A percentile compares a stretch with the other conserved stretches of the same genome.
phyloP scores from a whole-genome alignment of 2,888 invertebrate species.

The Hoplodrina blanda region DNA sequence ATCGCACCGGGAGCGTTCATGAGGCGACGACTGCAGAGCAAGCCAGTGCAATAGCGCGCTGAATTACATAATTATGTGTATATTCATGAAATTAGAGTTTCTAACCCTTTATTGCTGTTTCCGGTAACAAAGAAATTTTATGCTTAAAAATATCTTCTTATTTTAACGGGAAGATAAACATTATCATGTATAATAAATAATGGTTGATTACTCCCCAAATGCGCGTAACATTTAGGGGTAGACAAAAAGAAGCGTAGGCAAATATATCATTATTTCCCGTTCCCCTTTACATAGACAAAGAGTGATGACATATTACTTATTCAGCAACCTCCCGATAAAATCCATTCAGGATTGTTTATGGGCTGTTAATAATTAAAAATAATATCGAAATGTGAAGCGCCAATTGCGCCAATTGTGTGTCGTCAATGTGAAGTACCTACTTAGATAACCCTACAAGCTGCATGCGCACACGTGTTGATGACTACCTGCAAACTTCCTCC shows the following conservation, averaged over 20 bases:
- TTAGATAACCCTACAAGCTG: background rate
- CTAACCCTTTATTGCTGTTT: conserved; percentile 27
- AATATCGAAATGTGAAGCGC: background rate
- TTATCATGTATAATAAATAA: conserved; percentile 30
- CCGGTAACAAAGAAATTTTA: conserved; percentile 9
- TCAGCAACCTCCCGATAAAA: conserved; percentile 42
- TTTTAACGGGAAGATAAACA: conserved; percentile 21
- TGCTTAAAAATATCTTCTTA: background rate
- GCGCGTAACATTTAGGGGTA: conserved; percentile 23
- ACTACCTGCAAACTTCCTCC: conserved; percentile 1
- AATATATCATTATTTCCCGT: conserved; percentile 13
- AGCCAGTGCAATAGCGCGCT: conserved; percentile 50
- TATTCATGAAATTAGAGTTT: conserved; percentile 52
- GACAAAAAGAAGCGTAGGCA: conserved; percentile 21
- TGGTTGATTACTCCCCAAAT: conserved; percentile 32
- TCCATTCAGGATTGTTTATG: conserved; percentile 40
- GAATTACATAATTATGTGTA: conserved; percentile 56
- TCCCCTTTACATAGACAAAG: conserved; percentile 53
- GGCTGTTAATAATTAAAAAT: background rate
- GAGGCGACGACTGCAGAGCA: conserved; percentile 61
- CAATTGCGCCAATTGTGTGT: no score
- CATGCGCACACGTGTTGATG: conserved; percentile 20
- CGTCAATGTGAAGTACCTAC: background rate
- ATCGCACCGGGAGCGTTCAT: conserved; percentile 59
- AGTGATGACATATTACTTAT: conserved; percentile 59